Percentiles rank a stretch among this genome's conserved stretches.
Conservation (phyloP, 1,140 invertebrate species). For the Kradibia gibbosae region DNA sequence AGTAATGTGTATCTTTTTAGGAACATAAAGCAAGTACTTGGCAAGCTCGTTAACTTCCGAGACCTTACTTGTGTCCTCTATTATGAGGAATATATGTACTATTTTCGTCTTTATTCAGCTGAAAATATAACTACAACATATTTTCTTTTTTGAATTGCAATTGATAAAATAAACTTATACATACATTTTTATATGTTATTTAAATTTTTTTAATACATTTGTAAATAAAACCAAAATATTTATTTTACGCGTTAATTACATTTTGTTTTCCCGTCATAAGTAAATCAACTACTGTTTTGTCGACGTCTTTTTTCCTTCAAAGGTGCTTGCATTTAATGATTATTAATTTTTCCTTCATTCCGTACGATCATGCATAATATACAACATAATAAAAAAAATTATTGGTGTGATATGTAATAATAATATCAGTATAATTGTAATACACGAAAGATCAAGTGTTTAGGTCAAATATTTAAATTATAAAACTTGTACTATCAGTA, state of each 20-base stretch:
- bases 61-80: conserved; percentile 21
- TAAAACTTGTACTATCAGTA: conserved; percentile 44
- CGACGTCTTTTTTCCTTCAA: conserved; percentile 41
- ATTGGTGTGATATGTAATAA: conserved; percentile 60
- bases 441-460: conserved; percentile 45
- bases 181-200: conserved; percentile 35
- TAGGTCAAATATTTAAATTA: conserved; percentile 52
- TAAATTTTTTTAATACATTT: conserved; percentile 35
- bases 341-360: conserved; percentile 40
- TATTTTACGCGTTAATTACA: conserved; percentile 37
- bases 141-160: conserved; percentile 32
- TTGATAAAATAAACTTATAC: conserved; percentile 26
- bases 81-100: conserved; percentile 25
- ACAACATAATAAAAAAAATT: conserved; percentile 56
- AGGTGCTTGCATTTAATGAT: conserved; percentile 43
- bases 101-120: conserved; percentile 34
- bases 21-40: conserved; percentile 49
- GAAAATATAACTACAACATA: conserved; percentile 29
- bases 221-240: conserved; percentile 41
- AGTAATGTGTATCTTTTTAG: conserved; percentile 43
- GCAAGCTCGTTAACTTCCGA: conserved; percentile 32
- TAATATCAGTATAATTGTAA: conserved; percentile 55
- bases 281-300: conserved; percentile 29
- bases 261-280: conserved; percentile 4
- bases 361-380: conserved; percentile 50